Evolutionary conservation across 2,888 invertebrate species (phyloP), one percentile per base, ranked within the genome.

Genomic region (Eupsilia transversa): DNA sequence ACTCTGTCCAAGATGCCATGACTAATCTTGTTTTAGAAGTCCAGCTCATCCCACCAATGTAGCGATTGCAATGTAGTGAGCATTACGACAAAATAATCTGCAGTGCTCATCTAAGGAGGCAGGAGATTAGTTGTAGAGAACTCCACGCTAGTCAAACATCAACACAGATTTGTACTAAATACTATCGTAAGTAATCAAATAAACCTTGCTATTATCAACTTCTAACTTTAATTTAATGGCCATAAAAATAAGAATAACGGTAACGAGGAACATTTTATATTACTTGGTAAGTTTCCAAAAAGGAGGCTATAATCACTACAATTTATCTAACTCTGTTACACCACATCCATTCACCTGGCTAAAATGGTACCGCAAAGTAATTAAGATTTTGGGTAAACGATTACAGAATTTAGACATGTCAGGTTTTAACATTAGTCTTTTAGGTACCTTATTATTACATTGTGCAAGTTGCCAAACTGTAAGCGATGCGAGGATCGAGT

Each of bases 361-460:
- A 63, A 73, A 80, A 86, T 83, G 75, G 74, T 61, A 72, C 72
- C 46, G 67, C 74, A 69, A 23, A 72, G 52, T 82, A 85, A 85
- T 86, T 86, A 85, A 87, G 87, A 87, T 86, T 85, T 82, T 77
- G 57, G 66, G 43, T 23, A 67, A 63, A 46, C 35, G 87, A 85
- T 86, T 78, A 76, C 65, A 67, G 61, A 67, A 69, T 74, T 86
- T 60, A 66, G 61, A 67, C 38, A 69, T 56, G 49, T 66, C 46
- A 33, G 60, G 35, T 56, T 67, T 66, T 27, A 54, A 35, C 27
- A 65, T 71, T 56, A 49, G 30, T 74, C 23, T 56, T 10, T 23
- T 27, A 35, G 35, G 35, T n/a, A 46, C 27, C 57, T 70, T 63
- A 30, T 65, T 80, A n/a, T 56, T 54, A 23, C 7, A 49, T 68